These are phyloP conservation scores for Polyommatus iphigenia DNA, from an alignment of 2,888 invertebrate genomes.

Conservation along the genomic window DNA sequence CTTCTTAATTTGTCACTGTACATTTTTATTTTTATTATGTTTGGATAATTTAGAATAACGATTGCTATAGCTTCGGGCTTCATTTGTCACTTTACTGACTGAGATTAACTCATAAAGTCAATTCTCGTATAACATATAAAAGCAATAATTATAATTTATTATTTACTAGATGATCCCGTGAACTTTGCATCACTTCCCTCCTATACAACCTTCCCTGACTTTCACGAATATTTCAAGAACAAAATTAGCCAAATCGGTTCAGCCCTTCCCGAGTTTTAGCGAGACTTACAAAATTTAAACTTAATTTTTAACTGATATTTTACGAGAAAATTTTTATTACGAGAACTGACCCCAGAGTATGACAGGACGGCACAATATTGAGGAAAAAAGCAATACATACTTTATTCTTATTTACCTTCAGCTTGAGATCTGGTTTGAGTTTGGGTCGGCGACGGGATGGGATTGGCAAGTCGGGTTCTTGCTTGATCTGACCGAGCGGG, in stretches of 20 bases:
- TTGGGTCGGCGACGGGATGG: constrained; percentile 90
- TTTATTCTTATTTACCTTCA: constrained; percentile 68
- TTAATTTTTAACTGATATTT: neutral
- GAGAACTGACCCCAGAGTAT: neutral
- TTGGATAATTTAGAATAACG: too few relatives aligned
- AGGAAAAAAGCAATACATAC: constrained; percentile 16
- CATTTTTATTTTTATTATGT: too few relatives aligned
- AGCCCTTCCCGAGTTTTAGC: too few relatives aligned
- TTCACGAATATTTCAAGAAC: too few relatives aligned
- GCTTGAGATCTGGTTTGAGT: constrained; percentile 92
- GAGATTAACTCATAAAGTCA: neutral
- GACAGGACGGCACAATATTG: constrained; percentile 7
- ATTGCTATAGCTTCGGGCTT: neutral
- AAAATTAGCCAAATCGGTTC: too few relatives aligned
- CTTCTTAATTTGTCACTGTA: too few relatives aligned
- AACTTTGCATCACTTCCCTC: too few relatives aligned
- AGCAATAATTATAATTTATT: too few relatives aligned
- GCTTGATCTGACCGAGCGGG: constrained; percentile 70
- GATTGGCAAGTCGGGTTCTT: constrained; percentile 77
- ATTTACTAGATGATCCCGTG: too few relatives aligned
- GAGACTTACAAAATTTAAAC: too few relatives aligned
- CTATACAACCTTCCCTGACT: too few relatives aligned
- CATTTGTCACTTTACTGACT: neutral
- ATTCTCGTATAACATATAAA: neutral
- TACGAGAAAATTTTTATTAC: neutral